Evolutionary conservation across 2,797 vertebrate species (phyloP).

Genomic region (Muscicapa striata): DNA sequence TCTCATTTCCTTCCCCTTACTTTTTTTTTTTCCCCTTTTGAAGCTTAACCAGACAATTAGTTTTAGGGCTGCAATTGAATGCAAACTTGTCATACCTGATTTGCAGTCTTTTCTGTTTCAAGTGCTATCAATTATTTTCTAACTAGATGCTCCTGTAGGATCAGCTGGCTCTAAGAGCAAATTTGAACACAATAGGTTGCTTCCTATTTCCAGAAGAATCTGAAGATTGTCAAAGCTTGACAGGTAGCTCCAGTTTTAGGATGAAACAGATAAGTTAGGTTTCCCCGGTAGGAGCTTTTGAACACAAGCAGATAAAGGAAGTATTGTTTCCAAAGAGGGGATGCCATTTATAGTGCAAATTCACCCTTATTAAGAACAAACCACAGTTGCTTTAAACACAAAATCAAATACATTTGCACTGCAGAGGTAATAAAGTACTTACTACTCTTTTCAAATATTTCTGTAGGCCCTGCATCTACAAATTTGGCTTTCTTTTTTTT

Average conservation of each 20-base stretch:
- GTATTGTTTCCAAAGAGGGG: slow-evolving; percentile 54
- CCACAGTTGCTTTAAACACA: slow-evolving; percentile 20
- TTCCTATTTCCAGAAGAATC: slow-evolving; percentile 72
- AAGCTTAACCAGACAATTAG: slow-evolving; percentile 54
- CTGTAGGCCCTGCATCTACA: background rate
- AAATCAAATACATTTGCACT: slow-evolving; percentile 15
- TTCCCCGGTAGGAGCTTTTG: slow-evolving; percentile 52
- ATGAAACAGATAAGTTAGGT: slow-evolving; percentile 67
- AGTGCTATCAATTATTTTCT: slow-evolving; percentile 70
- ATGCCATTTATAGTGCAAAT: slow-evolving; percentile 50
- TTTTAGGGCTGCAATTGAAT: slow-evolving; percentile 28
- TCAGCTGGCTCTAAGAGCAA: slow-evolving; percentile 62
- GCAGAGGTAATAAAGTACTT: slow-evolving; percentile 43
- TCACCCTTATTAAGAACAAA: slow-evolving; percentile 21
- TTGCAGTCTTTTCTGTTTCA: slow-evolving; percentile 62
- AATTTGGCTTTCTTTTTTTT: background rate
- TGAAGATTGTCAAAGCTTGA: slow-evolving; percentile 58
- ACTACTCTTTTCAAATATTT: background rate
- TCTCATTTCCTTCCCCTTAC: slow-evolving; percentile 49
- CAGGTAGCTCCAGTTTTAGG: slow-evolving; percentile 55
- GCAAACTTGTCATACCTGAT: slow-evolving; percentile 62
- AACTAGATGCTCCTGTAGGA: slow-evolving; percentile 63
- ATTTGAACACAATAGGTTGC: slow-evolving; percentile 67
- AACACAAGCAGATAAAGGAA: slow-evolving; percentile 56
- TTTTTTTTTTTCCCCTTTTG: background rate